Evolutionary conservation across 1,140 invertebrate species (phyloP), one percentile per base, ranked within the genome.

Genomic region (Lepeophtheirus salmonis): DNA sequence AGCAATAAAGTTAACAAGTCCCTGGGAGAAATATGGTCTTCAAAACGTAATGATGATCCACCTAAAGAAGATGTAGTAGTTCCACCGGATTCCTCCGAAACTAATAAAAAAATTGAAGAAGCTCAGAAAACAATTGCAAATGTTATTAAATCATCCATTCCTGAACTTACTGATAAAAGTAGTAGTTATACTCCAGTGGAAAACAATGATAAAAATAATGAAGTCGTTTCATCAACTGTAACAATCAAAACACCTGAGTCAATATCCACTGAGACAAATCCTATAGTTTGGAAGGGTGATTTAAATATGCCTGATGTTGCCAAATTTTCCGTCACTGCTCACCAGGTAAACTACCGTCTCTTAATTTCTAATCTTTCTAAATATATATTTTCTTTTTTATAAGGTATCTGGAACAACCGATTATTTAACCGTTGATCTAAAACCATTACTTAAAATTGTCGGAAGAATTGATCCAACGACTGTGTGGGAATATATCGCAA

Each of bases 401-500:
- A 60, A 65, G 69, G 67, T 66, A 53, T 79, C 78, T 26, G 84
- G 85, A 1, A 78, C 81, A 63, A 78, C 80, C 10, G 70, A 73
- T 22, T 79, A 83, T 62, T 70, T 88, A 1, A 76, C 77, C 65
- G 77, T 82, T 64, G 80, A 87, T 69, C 67, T 92, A 3, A 81
- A 81, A 1, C 74, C 80, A 56, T 81, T 82, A n/a, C 74, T 92
- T 17, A 83, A 89, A 65, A 83, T 95, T 24, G 87, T 92, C 58
- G 91, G 91, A 10, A 77, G 91, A 64, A 94, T 97, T 64, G 79
- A 80, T 58, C 87, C 86, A 2, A 81, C 84, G 3, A 89, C 85
- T 41, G 89, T 95, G 10, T 94, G 86, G 85, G 88, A 92, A 60
- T 96, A 96, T 67, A 81, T 97, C 24, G 78, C 77, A 2, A 90